phyloP scores from a whole-genome alignment of 2,113 vertebrate species.

The Urocitellus parryii region DNA sequence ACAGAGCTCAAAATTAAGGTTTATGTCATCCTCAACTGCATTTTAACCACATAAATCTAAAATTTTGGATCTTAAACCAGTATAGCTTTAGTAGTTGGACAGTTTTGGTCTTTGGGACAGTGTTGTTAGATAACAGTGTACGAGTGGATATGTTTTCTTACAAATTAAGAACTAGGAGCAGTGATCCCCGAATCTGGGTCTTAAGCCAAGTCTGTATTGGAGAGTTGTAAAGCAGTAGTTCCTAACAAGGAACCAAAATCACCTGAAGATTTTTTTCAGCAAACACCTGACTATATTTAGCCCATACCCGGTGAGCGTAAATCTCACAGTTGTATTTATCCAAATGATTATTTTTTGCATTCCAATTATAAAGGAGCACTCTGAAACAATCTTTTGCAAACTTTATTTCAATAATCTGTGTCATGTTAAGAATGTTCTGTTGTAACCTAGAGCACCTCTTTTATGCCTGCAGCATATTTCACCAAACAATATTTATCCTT shows the following conservation, averaged over 20 bases:
- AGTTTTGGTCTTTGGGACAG: conserved; percentile 9
- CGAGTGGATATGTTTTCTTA: background rate
- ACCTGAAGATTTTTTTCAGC: background rate
- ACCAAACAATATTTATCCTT: background rate
- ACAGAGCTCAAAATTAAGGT: background rate
- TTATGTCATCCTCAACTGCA: background rate
- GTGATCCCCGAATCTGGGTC: background rate
- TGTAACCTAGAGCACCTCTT: background rate
- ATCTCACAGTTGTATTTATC: background rate
- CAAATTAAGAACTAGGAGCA: background rate
- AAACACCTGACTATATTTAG: background rate
- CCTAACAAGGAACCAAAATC: background rate
- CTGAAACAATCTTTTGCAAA: background rate
- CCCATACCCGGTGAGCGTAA: background rate
- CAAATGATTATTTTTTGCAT: background rate
- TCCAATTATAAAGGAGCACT: background rate
- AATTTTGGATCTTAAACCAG: background rate
- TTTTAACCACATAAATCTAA: background rate
- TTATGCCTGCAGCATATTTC: background rate
- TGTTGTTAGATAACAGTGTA: background rate
- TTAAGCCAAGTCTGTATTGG: background rate
- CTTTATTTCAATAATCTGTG: background rate
- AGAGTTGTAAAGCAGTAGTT: background rate
- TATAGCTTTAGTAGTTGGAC: background rate
- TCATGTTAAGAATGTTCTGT: background rate